Evolutionary conservation across 2,797 vertebrate species (phyloP), one percentile per base, ranked within the genome.

Genomic region (Macropodus opercularis): DNA sequence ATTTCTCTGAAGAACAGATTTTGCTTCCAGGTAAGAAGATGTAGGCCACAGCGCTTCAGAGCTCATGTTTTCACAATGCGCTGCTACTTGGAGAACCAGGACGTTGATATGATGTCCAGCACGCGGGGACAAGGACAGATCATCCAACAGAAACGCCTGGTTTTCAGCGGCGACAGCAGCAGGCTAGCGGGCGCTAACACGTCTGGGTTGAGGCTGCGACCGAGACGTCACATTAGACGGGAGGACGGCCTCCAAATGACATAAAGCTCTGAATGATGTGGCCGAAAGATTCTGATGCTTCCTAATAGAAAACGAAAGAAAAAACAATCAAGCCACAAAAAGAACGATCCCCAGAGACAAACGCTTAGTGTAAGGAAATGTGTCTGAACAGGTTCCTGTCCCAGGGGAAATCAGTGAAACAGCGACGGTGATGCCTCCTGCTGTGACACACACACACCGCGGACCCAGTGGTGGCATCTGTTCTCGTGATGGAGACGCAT

Each of bases 1-100:
- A 85, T 79, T 80, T 71, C 46, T 69, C 43, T 48, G 59, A 54
- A 29, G 66, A 63, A 59, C 55, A 72, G 42, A 57, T 70, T 83
- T 66, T 62, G 61, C 65, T 75, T 32, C 41, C 55, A 73, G 74
- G 74, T 75, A 63, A 72, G 71, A 72, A 39, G 57, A 67, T 56
- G 54, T 42, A 29, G 69, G 66, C 38, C 59, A 32, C 7, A 72
- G 72, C 66, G 41, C 63, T 79, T 70, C 59, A 61, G 22, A 57
- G 67, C 69, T 84, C 71, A 79, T 83, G 56, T 66, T 78, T 82
- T 79, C 18, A 42, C 60, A 48, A 64, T 56, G 50, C 13, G 22
- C 17, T 31, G 38, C 36, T 22, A 27, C 40, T 21, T 34, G 11
- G 50, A 46, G 43, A 46, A 10, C 41, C 48, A 29, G n/a, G n/a